A percentile compares a stretch with the other conserved stretches of the same genome.
Conservation (phyloP, 2,113 vertebrate genomes). For the Erpornis zantholeuca region DNA sequence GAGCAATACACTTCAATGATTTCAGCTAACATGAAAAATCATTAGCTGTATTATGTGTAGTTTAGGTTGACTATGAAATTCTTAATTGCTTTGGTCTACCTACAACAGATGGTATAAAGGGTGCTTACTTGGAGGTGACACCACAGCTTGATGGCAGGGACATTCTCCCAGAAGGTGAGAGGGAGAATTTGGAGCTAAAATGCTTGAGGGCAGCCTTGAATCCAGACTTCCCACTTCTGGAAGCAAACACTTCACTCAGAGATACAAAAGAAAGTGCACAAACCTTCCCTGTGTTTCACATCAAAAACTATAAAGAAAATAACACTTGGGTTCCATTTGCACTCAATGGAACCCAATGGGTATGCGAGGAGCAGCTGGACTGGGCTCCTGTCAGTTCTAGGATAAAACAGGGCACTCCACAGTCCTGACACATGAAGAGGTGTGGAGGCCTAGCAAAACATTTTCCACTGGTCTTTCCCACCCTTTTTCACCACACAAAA, state of each 20-base stretch:
- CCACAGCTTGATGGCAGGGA: background rate
- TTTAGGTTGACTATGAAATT: background rate
- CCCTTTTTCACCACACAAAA: background rate
- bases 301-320: background rate
- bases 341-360: background rate
- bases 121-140: background rate
- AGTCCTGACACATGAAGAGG: background rate
- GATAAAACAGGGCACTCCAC: background rate
- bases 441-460: background rate
- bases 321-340: too few species aligned
- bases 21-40: background rate
- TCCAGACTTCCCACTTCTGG: background rate
- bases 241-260: background rate
- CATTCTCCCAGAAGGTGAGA: background rate
- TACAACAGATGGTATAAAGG: background rate
- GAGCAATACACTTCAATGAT: background rate
- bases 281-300: background rate
- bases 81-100: background rate
- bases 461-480: background rate
- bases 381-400: background rate
- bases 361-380: background rate
- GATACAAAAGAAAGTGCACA: background rate
- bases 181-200: background rate
- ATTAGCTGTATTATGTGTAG: background rate
- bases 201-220: background rate